A percentile compares a stretch with the other conserved stretches of the same genome.
Conservation (phyloP, 2,113 vertebrate genomes). For the Porphyrio hochstetteri region DNA sequence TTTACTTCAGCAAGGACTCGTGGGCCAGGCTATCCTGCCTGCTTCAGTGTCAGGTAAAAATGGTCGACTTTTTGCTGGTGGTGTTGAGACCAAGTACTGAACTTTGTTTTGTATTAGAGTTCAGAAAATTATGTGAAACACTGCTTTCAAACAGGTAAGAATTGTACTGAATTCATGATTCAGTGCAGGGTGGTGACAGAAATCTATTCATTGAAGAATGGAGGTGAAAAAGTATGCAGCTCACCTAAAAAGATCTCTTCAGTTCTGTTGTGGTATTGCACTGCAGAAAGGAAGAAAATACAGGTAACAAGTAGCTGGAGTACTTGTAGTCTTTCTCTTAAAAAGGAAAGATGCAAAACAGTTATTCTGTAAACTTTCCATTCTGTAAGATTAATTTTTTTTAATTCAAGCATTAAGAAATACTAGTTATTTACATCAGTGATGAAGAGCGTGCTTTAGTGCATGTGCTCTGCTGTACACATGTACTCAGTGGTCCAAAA, state of each 20-base stretch:
- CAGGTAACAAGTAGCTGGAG: background rate
- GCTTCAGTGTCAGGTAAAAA: constrained; percentile 91
- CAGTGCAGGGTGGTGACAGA: background rate
- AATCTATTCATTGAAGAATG: background rate
- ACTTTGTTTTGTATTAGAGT: background rate
- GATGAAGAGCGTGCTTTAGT: background rate
- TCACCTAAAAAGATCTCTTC: background rate
- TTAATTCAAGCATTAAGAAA: background rate
- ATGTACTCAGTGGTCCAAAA: background rate
- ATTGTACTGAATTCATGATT: background rate
- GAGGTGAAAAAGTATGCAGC: background rate
- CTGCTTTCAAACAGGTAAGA: background rate
- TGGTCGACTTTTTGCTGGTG: background rate
- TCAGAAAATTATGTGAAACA: background rate
- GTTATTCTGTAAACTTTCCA: background rate
- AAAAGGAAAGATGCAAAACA: background rate
- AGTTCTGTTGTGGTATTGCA: background rate
- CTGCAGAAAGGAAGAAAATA: background rate
- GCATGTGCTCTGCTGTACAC: background rate
- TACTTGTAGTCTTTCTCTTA: background rate
- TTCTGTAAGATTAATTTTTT: background rate
- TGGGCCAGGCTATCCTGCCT: constrained; percentile 92
- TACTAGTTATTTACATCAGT: background rate
- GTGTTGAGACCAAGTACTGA: background rate
- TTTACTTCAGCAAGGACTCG: constrained; percentile 87